Conservation (phyloP, 2,888 invertebrate species). For the Cryptocheilus praepositus region DNA sequence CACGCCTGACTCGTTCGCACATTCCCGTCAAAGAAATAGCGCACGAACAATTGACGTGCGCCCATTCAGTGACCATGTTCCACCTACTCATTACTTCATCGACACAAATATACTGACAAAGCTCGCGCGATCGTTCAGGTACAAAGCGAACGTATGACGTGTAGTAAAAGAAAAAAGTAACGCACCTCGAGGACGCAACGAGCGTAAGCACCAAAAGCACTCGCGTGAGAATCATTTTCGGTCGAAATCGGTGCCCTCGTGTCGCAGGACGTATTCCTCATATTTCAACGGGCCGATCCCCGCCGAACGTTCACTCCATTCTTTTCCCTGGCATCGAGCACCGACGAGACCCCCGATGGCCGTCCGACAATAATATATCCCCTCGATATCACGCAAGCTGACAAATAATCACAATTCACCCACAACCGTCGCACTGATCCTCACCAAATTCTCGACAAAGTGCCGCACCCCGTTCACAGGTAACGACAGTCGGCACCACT, state of each 20-base stretch:
- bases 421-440: slow-evolving; percentile 37
- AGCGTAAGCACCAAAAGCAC: slow-evolving; percentile 63
- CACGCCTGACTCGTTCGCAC: too few species aligned
- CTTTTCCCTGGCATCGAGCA: slow-evolving; percentile 16
- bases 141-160: slow-evolving; percentile 3
- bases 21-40: too few species aligned
- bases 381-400: neutral
- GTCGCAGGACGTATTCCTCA: slow-evolving; percentile 68
- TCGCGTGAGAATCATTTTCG: slow-evolving; percentile 68
- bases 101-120: neutral
- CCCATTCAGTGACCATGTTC: too few species aligned
- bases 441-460: slow-evolving; percentile 24
- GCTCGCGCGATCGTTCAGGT: neutral
- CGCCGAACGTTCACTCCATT: slow-evolving; percentile 41
- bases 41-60: too few species aligned
- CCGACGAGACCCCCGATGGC: slow-evolving; percentile 17
- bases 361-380: slow-evolving; percentile 3
- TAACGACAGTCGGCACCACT: too few species aligned
- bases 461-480: too few species aligned
- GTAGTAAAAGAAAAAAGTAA: slow-evolving; percentile 23
- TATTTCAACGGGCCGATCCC: slow-evolving; percentile 61
- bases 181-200: slow-evolving; percentile 68
- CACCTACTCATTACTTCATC: too few species aligned
- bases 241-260: slow-evolving; percentile 60
- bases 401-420: slow-evolving; percentile 25